Base-by-base conservation (phyloP, 2,888 invertebrate genomes). In the Archips xylosteana region DNA sequence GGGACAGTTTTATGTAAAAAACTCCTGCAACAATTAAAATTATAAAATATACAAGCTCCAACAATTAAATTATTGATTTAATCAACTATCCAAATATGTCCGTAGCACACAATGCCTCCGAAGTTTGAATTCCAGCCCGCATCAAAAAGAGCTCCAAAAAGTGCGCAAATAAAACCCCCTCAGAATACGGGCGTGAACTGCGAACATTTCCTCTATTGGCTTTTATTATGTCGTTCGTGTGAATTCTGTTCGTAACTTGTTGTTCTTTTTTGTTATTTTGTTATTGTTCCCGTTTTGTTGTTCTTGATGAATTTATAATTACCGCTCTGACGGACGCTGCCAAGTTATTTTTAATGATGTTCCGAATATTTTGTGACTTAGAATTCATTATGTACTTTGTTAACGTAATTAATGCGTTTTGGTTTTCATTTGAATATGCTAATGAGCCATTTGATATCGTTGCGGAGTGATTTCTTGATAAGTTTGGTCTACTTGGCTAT, bases 211-310 rank as follows among this genome's bases (percentile, higher is more conserved):
- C 68, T 68, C 54, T 73, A 73, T 73, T 73, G 59, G 68, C 57
- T 68, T 73, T 68, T 73, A 73, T 68, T 63, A 63, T 59, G 72
- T 63, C 73, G 63, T 64, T n/a, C 64, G 63, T 64, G 73, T 68
- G 73, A 73, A 73, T 68, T 68, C 59, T 32, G 63, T 59, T 73
- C 49, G 47, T 42, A 59, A 71, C 60, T 71, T 61, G 39, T 61
- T 61, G 42, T 63, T 57, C 51, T 49, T 60, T 71, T 71, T 60
- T 61, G 32, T 60, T 67, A 66, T 23, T 45, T 59, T 47, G 36
- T 32, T 63, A 57, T 64, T 73, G 47, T 47, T 64, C 51, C 15
- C 15, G 59, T 67, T 67, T 66, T 36, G 49, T 61, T 71, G 49
- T 23, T 72, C 36, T 68, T 63, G 47, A 63, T 63, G 68, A 73